Evolutionary conservation across 1,140 invertebrate species (phyloP).

Genomic region (Himalopsyche phryganea): DNA sequence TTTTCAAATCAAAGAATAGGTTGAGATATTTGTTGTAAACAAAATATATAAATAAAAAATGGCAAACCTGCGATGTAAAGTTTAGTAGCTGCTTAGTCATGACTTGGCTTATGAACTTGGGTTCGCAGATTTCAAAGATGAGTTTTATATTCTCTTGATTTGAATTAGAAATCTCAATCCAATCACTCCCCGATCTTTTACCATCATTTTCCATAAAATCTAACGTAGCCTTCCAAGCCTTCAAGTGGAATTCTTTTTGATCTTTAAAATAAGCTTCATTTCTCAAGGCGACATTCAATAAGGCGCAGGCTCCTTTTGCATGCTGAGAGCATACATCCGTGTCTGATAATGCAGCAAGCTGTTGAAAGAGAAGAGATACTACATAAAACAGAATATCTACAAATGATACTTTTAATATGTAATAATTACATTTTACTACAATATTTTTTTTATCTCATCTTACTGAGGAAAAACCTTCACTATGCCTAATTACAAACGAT

Average conservation of each 20-base stretch:
- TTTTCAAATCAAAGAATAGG: too few relatives aligned
- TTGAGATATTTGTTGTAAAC: neutral
- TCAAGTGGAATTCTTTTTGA: neutral
- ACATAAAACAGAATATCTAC: too few relatives aligned
- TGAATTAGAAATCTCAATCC: slow-evolving; percentile 4
- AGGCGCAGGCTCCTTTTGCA: slow-evolving; percentile 1
- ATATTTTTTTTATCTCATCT: too few relatives aligned
- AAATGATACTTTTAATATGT: too few relatives aligned
- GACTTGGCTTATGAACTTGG: slow-evolving; percentile 19
- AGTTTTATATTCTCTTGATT: slow-evolving; percentile 18
- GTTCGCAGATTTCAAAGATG: slow-evolving; percentile 17
- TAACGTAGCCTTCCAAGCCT: slow-evolving; percentile 10
- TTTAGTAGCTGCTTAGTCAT: slow-evolving; percentile 17
- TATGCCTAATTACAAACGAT: too few relatives aligned
- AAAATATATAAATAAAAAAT: neutral
- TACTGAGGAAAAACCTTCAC: too few relatives aligned
- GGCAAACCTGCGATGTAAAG: neutral
- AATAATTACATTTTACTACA: too few relatives aligned
- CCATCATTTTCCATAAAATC: slow-evolving; percentile 9
- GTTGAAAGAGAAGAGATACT: slow-evolving; percentile 1
- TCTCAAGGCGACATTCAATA: slow-evolving; percentile 9
- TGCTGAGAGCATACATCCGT: slow-evolving; percentile 8
- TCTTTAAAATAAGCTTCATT: neutral
- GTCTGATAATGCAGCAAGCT: slow-evolving; percentile 1
- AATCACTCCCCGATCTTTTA: slow-evolving; percentile 9